Conservation (phyloP, 2,113 vertebrate genomes). For the Hypocryptadius cinnamomeus region DNA sequence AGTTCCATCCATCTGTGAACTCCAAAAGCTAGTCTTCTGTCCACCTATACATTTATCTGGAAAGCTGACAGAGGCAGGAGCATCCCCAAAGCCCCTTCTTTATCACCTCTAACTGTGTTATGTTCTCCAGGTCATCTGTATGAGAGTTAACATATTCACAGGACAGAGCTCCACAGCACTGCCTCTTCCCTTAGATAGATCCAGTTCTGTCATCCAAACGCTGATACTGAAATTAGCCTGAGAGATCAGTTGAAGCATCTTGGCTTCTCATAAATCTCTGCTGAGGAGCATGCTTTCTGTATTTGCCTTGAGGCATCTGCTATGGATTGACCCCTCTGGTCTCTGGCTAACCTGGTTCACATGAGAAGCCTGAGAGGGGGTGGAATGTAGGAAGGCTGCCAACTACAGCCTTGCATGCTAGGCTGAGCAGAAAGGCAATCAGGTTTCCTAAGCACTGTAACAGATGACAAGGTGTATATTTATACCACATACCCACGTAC, state of each 20-base stretch:
- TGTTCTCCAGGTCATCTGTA: background rate
- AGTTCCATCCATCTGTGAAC: background rate
- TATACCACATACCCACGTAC: conserved; percentile 42
- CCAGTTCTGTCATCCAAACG: background rate
- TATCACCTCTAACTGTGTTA: background rate
- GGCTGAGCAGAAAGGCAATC: conserved; percentile 24
- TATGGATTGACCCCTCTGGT: background rate
- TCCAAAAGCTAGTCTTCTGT: background rate
- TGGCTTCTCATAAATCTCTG: background rate
- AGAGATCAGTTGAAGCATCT: background rate
- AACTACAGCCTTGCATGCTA: background rate
- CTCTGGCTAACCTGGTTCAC: background rate
- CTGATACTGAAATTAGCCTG: background rate
- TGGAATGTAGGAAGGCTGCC: background rate
- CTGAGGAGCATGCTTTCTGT: background rate
- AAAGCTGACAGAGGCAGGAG: background rate
- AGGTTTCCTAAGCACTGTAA: conserved; percentile 28
- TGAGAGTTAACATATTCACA: background rate
- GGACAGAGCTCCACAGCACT: background rate
- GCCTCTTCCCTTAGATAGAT: background rate
- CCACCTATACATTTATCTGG: background rate
- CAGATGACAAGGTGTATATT: conserved; percentile 58
- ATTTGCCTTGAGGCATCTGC: background rate
- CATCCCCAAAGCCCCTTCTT: background rate
- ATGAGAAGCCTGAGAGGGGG: background rate